Evolutionary conservation across 2,113 vertebrate species (phyloP).

Genomic region (Ceratotherium simum): DNA sequence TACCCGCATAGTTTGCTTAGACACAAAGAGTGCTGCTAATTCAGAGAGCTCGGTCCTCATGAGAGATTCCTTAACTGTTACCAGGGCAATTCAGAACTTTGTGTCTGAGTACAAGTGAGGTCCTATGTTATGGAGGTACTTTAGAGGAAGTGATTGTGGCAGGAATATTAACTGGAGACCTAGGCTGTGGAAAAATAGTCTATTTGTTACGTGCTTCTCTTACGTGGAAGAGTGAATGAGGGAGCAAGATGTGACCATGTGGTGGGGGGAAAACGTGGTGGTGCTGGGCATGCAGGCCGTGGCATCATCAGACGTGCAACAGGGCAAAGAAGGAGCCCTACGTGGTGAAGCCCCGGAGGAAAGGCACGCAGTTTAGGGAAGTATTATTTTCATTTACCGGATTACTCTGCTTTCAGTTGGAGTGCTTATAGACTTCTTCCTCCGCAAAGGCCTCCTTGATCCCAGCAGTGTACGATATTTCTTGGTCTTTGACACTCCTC

Average conservation of each 20-base stretch:
- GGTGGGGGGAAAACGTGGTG: too few species aligned
- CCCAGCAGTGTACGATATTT: neutral
- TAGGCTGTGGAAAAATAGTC: neutral
- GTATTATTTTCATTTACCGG: neutral
- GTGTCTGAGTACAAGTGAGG: rapidly evolving
- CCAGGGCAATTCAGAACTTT: neutral
- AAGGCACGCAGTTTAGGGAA: neutral
- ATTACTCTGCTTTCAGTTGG: neutral
- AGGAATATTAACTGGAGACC: neutral
- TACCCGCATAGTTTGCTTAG: neutral
- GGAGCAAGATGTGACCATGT: neutral
- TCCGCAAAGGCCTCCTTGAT: neutral
- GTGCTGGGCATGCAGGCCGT: neutral
- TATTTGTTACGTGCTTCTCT: neutral
- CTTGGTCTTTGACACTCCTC: too few species aligned
- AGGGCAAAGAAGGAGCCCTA: neutral
- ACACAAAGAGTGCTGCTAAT: neutral
- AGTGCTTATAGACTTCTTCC: neutral
- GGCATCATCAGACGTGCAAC: neutral
- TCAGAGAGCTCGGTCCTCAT: neutral
- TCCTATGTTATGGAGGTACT: rapidly evolving
- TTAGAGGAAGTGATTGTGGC: neutral
- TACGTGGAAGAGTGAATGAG: neutral
- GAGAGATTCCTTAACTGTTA: neutral
- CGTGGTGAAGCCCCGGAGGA: neutral